Evolutionary conservation across 2,888 invertebrate species (phyloP).

Genomic region (Nomada fabriciana): DNA sequence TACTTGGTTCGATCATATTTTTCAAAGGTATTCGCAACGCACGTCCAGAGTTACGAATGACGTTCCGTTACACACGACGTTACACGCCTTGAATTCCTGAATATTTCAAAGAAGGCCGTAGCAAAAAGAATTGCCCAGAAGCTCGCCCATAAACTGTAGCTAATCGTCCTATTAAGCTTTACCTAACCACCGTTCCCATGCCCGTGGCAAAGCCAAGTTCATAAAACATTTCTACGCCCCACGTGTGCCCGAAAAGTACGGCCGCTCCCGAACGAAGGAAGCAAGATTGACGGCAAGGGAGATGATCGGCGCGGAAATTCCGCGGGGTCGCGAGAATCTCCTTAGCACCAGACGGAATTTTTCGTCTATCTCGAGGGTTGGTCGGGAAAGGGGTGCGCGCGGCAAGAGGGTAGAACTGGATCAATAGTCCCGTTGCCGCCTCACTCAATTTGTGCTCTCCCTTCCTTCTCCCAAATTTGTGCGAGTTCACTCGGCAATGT

Average conservation of each 20-base stretch:
- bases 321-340: slow-evolving; percentile 17
- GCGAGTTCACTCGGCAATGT: slow-evolving; percentile 71
- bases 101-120: too few relatives aligned
- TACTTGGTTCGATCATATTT: neutral
- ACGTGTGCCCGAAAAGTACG: neutral
- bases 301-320: slow-evolving; percentile 32
- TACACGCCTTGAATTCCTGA: too few relatives aligned
- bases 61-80: too few relatives aligned
- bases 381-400: slow-evolving; percentile 8
- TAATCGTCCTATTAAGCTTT: too few relatives aligned
- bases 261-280: neutral
- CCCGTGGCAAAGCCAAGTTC: too few relatives aligned
- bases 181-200: too few relatives aligned
- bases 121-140: too few relatives aligned
- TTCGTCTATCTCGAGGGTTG: slow-evolving; percentile 58
- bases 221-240: neutral
- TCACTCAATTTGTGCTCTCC: slow-evolving; percentile 71
- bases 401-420: slow-evolving; percentile 54
- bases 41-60: neutral
- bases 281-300: slow-evolving; percentile 3
- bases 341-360: slow-evolving; percentile 60
- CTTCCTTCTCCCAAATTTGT: slow-evolving; percentile 67
- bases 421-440: slow-evolving; percentile 74
- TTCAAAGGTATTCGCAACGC: neutral
- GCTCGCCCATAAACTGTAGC: too few relatives aligned